A percentile compares a stretch with the other conserved stretches of the same genome.
Evolutionary conservation across 1,140 invertebrate species (phyloP).

Genomic region (Conus betulinus): DNA sequence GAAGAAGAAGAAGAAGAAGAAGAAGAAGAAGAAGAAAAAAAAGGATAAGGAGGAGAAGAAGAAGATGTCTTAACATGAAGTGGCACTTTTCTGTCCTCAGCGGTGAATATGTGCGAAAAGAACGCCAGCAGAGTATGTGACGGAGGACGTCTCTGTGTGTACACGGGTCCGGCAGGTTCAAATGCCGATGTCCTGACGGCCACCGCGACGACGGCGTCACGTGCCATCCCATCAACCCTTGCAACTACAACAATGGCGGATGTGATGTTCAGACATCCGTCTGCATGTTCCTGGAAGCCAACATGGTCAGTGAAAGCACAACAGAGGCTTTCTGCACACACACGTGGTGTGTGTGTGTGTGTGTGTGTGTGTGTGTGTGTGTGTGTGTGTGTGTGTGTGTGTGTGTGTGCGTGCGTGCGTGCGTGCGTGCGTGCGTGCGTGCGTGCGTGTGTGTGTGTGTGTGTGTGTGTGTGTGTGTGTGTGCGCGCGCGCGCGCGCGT

Average conservation of each 20-base stretch:
- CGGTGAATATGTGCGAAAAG: conserved; percentile 52
- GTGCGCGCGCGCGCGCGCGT: not conserved
- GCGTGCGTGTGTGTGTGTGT: not conserved
- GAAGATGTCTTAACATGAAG: too few relatives aligned
- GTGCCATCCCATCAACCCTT: conserved; percentile 63
- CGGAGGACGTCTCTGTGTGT: conserved; percentile 48
- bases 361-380: conserved; percentile 15
- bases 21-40: too few relatives aligned
- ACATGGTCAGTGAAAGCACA: conserved; percentile 45
- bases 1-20: too few relatives aligned
- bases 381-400: conserved; percentile 17
- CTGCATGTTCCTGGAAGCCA: conserved; percentile 59
- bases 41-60: too few relatives aligned
- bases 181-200: conserved; percentile 57
- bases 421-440: not conserved
- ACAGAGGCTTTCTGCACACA: not conserved
- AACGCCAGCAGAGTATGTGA: conserved; percentile 34
- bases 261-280: conserved; percentile 54
- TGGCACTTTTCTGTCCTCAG: conserved; percentile 31
- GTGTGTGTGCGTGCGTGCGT: not conserved
- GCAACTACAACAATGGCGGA: conserved; percentile 56
- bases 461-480: conserved; percentile 14
- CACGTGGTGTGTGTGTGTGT: not conserved
- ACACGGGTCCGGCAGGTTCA: conserved; percentile 42
- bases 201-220: conserved; percentile 61